A percentile compares a stretch with the other conserved stretches of the same genome.
These are phyloP conservation scores for Chascanopsetta lugubris DNA, from an alignment of 2,113 vertebrate genomes.

Conservation along the genomic window DNA sequence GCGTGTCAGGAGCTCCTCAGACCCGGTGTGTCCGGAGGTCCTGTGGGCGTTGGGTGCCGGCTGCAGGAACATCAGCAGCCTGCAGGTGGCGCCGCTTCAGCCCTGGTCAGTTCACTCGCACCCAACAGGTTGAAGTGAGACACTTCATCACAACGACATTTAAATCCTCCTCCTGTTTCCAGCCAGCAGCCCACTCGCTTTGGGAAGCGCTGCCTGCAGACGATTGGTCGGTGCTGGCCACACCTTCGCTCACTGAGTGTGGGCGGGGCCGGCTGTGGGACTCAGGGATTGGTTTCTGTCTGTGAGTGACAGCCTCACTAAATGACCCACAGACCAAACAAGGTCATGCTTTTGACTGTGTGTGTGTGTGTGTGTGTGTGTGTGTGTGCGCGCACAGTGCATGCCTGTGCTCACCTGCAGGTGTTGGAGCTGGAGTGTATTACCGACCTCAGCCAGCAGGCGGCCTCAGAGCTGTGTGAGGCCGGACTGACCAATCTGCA, in stretches of 20 bases:
- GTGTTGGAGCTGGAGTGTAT: slow-evolving; percentile 91
- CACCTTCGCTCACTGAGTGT: slow-evolving; percentile 87
- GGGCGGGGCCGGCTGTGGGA: slow-evolving; percentile 88
- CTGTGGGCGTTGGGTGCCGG: slow-evolving; percentile 95
- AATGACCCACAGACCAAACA: no score
- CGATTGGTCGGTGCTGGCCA: slow-evolving; percentile 95
- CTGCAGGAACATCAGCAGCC: slow-evolving; percentile 91
- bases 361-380: background rate
- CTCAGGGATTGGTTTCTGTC: slow-evolving; percentile 89
- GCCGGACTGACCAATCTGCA: slow-evolving; percentile 88
- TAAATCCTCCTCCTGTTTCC: background rate
- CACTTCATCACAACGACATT: no score
- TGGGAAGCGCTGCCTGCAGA: slow-evolving; percentile 94
- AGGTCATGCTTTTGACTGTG: background rate
- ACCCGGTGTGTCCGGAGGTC: slow-evolving; percentile 90
- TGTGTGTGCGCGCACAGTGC: slow-evolving; percentile 74
- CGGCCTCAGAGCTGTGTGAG: slow-evolving; percentile 86
- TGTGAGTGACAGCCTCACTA: slow-evolving; percentile 76
- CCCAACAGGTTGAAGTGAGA: background rate
- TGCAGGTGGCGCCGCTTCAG: slow-evolving; percentile 90
- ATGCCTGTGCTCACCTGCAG: slow-evolving; percentile 89
- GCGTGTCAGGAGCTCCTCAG: slow-evolving; percentile 84
- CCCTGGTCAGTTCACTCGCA: slow-evolving; percentile 81
- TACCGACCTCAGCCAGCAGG: slow-evolving; percentile 89
- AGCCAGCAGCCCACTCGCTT: slow-evolving; percentile 92